Evolutionary conservation across 2,888 invertebrate genomes (phyloP), one percentile per base, ranked within the genome.

Genomic region (Trichopoda pennipes): DNA sequence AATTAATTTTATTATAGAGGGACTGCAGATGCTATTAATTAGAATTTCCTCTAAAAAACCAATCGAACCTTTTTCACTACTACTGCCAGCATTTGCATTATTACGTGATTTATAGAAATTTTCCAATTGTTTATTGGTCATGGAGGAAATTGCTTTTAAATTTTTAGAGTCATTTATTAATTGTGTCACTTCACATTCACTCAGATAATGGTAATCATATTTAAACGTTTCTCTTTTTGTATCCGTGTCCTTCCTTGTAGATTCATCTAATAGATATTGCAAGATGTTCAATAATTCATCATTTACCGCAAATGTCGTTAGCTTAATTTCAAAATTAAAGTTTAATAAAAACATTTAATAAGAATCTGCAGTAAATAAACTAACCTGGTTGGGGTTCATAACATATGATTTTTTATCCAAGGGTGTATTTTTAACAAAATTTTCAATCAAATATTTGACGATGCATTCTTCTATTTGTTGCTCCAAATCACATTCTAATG

Each of bases 331-430:
- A 16, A n/a, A 32, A 58, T 42, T 19, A 9, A n/a, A 21, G 0
- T 6, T 56, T 32, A 21, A 56, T 12, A 47, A 47, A 51, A 3
- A 21, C n/a, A 2, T 23, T 14, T 8, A 12, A 23, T 53, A 3
- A 55, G 28, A 7, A 12, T 2, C 14, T 44, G 6, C 17, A 49
- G 2, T 2, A 6, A 47, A 19, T 0, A 21, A 60, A 47, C 58
- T 81, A 70, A 94, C 93, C 91, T 94, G 94, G 90, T 94, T 95
- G 42, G 95, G 95, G 91, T 95, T 95, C 38, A 95, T 90, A 64
- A 95, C 87, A 69, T 92, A 89, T 55, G 91, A 91, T 32, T 92
- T 92, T 3, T 92, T 91, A 53, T 91, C 90, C 14, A 90, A 88
- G n/a, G 92, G 90, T n/a, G 93, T 88, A 70, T 92, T 92, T 86